Conservation (phyloP, 2,888 invertebrate species). For the Zygothrica quintamaculata region DNA sequence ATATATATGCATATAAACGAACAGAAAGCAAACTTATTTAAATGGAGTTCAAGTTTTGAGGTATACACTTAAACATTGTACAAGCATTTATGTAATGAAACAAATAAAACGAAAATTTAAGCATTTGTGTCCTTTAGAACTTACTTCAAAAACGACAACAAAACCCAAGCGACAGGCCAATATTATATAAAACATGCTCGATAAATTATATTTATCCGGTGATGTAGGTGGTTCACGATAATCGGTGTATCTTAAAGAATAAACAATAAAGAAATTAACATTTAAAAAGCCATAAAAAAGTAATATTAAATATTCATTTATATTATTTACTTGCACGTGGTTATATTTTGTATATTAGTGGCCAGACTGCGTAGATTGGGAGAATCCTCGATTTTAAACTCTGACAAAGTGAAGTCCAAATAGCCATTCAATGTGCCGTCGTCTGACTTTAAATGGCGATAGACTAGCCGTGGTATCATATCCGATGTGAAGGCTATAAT, state of each 20-base stretch:
- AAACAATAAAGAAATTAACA: no score
- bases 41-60: constrained; percentile 32
- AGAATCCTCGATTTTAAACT: constrained; percentile 89
- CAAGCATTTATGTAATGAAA: constrained; percentile 49
- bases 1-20: constrained; percentile 30
- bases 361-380: constrained; percentile 84
- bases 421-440: constrained; percentile 89
- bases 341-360: constrained; percentile 85
- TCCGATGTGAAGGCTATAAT: constrained; percentile 99
- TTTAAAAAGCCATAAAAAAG: no score
- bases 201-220: constrained; percentile 87
- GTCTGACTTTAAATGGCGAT: constrained; percentile 87
- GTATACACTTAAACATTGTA: constrained; percentile 39
- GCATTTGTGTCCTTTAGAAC: constrained; percentile 21
- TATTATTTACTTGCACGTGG: constrained; percentile 87
- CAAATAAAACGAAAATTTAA: constrained; percentile 49
- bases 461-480: constrained; percentile 96
- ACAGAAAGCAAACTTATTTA: constrained; percentile 59
- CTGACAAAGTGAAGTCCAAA: constrained; percentile 90
- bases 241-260: constrained; percentile 88
- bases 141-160: constrained; percentile 96
- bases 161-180: constrained; percentile 95
- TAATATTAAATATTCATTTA: not conserved
- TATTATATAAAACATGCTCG: constrained; percentile 94
- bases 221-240: constrained; percentile 90